Percentiles rank a stretch among this genome's conserved stretches.
Evolutionary conservation across 2,113 vertebrate genomes (phyloP).

Genomic region (Colistium nudipinnis): DNA sequence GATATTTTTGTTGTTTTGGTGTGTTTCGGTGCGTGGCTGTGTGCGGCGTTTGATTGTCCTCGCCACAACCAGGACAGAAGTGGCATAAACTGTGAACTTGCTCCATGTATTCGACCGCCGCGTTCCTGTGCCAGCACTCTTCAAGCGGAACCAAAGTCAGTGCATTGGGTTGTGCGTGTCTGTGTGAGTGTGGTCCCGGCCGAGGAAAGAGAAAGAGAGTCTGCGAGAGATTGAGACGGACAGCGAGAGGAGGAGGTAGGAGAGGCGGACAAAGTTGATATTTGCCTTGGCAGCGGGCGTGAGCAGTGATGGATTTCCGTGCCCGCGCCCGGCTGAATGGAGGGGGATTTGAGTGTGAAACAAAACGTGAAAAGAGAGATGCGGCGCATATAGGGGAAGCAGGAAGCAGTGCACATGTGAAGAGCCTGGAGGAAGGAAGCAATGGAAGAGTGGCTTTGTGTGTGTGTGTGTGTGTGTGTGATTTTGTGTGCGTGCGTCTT

Average conservation of each 20-base stretch:
- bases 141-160: conserved; percentile 39
- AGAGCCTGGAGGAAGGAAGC: conserved; percentile 19
- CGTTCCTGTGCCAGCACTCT: conserved; percentile 7
- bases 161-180: conserved; percentile 34
- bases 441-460: conserved; percentile 13
- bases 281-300: conserved; percentile 56
- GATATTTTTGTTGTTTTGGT: no score
- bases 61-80: not conserved
- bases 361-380: conserved; percentile 48
- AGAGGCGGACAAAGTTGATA: conserved; percentile 45
- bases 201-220: conserved; percentile 36
- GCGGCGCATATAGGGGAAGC: conserved; percentile 27
- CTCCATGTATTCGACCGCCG: conserved; percentile 7
- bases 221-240: conserved; percentile 23
- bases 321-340: conserved; percentile 41
- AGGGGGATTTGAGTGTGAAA: conserved; percentile 47
- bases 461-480: conserved; percentile 7
- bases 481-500: conserved; percentile 23
- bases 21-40: not conserved
- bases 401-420: conserved; percentile 28
- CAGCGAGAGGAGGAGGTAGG: conserved; percentile 19
- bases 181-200: conserved; percentile 26
- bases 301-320: conserved; percentile 50
- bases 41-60: not conserved
- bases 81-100: not conserved